Evolutionary conservation across 2,888 invertebrate genomes (phyloP).

Genomic region (Aradus depressus): DNA sequence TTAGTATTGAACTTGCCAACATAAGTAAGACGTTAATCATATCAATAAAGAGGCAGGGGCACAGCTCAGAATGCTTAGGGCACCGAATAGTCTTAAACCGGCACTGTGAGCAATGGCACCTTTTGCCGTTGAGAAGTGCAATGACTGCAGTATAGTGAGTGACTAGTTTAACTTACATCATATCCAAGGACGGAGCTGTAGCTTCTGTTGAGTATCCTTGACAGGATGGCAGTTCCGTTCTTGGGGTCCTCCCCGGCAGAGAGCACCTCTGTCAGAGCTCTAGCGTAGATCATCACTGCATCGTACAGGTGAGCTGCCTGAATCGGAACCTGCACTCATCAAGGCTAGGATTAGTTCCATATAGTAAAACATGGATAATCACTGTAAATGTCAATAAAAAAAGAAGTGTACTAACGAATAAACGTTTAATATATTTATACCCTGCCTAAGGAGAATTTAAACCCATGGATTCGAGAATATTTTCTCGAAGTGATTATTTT

Average conservation of each 20-base stretch:
- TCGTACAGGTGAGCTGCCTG: slow-evolving; percentile 79
- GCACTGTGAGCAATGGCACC: too few species aligned
- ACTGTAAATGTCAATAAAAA: not conserved
- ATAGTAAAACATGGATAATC: not conserved
- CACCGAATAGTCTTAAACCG: too few species aligned
- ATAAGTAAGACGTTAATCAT: too few species aligned
- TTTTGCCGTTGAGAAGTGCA: too few species aligned
- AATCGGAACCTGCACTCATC: slow-evolving; percentile 53
- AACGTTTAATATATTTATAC: too few species aligned
- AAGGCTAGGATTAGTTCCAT: not conserved
- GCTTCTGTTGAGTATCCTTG: slow-evolving; percentile 60
- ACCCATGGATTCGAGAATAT: too few species aligned
- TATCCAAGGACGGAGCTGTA: slow-evolving; percentile 69
- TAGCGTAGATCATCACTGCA: slow-evolving; percentile 75
- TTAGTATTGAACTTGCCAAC: too few species aligned
- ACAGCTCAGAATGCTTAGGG: too few species aligned
- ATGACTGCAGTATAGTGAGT: too few species aligned
- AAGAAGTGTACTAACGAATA: not conserved
- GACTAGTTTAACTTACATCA: slow-evolving; percentile 64
- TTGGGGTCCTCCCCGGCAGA: slow-evolving; percentile 53
- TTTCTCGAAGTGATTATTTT: too few species aligned
- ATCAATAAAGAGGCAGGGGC: too few species aligned
- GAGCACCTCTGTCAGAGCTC: slow-evolving; percentile 65
- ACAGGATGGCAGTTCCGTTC: slow-evolving; percentile 65
- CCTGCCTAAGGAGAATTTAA: too few species aligned